These are phyloP conservation scores for Eidolon dupreanum DNA, from an alignment of 2,797 vertebrate species.

Conservation along the genomic window DNA sequence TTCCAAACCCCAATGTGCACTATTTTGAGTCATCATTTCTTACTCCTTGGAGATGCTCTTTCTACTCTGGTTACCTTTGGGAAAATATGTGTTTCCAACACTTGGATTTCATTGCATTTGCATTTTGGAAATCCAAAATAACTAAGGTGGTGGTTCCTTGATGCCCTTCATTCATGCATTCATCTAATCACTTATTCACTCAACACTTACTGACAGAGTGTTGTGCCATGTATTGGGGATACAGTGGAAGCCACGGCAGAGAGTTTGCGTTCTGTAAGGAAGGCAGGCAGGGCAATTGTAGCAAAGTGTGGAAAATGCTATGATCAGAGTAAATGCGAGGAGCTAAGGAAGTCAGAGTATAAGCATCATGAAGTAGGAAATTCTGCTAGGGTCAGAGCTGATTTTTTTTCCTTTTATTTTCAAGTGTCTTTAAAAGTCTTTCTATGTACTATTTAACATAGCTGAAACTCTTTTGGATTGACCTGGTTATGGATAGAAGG, in stretches of 20 bases:
- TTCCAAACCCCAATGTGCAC: not conserved
- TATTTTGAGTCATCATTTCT: not conserved
- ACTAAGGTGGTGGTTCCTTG: not conserved
- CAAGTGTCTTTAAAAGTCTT: not conserved
- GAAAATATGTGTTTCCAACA: not conserved
- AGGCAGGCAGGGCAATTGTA: not conserved
- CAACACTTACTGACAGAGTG: not conserved
- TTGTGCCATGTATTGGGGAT: not conserved
- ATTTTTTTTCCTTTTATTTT: not conserved
- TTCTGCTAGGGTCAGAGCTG: not conserved
- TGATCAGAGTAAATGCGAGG: not conserved
- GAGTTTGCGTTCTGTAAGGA: not conserved
- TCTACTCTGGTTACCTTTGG: not conserved
- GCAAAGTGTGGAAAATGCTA: not conserved
- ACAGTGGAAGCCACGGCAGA: not conserved
- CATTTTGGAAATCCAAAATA: not conserved
- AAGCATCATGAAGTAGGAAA: not conserved
- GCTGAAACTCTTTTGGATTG: not conserved
- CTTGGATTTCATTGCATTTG: not conserved
- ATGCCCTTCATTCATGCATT: not conserved
- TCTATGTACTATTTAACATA: not conserved
- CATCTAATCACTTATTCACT: not conserved
- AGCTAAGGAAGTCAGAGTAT: not conserved
- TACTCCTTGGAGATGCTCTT: not conserved
- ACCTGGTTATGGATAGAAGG: not conserved